Evolutionary conservation across 2,797 vertebrate genomes (phyloP), one percentile per base, ranked within the genome.

Genomic region (Allobates femoralis): DNA sequence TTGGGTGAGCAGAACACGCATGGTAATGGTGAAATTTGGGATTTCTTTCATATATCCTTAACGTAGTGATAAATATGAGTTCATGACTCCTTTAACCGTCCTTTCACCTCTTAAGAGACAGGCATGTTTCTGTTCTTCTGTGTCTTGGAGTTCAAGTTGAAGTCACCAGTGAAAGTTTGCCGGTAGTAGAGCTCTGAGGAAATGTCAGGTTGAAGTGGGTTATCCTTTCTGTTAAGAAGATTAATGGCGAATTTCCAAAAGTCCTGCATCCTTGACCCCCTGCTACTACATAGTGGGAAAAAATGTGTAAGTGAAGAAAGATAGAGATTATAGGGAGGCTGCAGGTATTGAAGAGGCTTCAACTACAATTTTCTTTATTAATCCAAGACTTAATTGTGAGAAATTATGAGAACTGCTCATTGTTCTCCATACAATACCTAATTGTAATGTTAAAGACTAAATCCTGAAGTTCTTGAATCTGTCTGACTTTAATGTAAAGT

Each of bases 171-270:
- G 10, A n/a, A 14, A 74, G 69, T 74, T 50, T 50, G 1, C 21
- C 41, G 67, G 67, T 46, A 21, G 12, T 14, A 19, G 69, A 15
- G 41, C 23, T 41, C 67, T 71, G 19, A 50, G 69, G 69, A 74
- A 74, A 50, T 74, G 41, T 41, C 67, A 2, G 12, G 37, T 50
- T 74, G 37, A 74, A 74, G 41, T 26, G 41, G 69, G 69, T 74
- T 74, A 74, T 74, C 69, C 69, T 10, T 74, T 74, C 23, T 73
- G 69, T 41, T 74, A 50, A 26, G 69, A 74, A 74, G 69, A 73
- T 73, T 73, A 73, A 74, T 74, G 41, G 69, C 37, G 3, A 50
- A 46, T 26, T 74, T 74, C 69, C 69, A 50, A 50, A 74, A 15
- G 34, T 26, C 23, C 69, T n/a, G 21, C 41, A 26, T 74, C n/a